Evolutionary conservation across 2,797 vertebrate species (phyloP).

Genomic region (Gymnocypris eckloni): DNA sequence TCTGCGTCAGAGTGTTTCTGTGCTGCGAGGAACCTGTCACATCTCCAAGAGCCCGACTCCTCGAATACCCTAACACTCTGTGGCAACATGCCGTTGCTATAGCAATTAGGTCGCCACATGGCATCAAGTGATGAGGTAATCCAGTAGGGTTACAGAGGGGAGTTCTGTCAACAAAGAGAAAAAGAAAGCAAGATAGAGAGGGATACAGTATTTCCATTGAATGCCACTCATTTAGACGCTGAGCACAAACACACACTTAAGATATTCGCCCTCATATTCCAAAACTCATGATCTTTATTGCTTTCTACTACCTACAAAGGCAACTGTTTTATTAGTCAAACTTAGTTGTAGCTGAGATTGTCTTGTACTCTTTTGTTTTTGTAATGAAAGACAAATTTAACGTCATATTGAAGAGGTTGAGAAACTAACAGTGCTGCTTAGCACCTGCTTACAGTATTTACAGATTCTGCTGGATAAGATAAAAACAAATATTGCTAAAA

Average conservation of each 20-base stretch:
- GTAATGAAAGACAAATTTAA: not conserved
- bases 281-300: not conserved
- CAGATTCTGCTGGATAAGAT: too few relatives aligned
- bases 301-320: not conserved
- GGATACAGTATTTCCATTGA: slow-evolving; percentile 34
- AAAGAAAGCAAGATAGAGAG: slow-evolving; percentile 26
- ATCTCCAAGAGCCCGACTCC: slow-evolving; percentile 32
- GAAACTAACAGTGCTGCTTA: too few relatives aligned
- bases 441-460: too few relatives aligned
- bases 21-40: slow-evolving; percentile 42
- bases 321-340: not conserved
- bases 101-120: slow-evolving; percentile 77
- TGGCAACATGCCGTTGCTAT: slow-evolving; percentile 76
- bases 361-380: not conserved
- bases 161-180: slow-evolving; percentile 62
- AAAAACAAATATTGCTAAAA: too few relatives aligned
- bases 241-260: slow-evolving; percentile 61
- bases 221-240: slow-evolving; percentile 36
- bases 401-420: not conserved
- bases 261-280: not conserved
- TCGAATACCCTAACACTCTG: slow-evolving; percentile 55
- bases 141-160: slow-evolving; percentile 70
- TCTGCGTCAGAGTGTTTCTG: slow-evolving; percentile 43
- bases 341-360: not conserved
- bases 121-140: slow-evolving; percentile 77